Percentiles rank a stretch among this genome's conserved stretches.
Evolutionary conservation across 1,140 invertebrate species (phyloP).

Genomic region (Drosophila sechellia): DNA sequence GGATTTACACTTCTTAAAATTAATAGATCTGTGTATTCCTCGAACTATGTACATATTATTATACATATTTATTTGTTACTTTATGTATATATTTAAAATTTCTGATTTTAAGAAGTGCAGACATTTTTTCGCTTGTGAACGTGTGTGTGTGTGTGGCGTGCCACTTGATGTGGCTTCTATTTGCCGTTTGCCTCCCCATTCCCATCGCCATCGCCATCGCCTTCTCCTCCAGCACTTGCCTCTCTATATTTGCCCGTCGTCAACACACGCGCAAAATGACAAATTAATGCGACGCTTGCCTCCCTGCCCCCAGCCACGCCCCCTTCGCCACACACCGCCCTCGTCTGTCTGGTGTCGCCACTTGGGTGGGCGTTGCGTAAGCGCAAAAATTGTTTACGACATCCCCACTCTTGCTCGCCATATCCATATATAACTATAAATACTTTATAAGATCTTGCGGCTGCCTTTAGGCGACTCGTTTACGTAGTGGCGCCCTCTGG

Average conservation of each 20-base stretch:
- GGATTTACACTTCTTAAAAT: too few relatives aligned
- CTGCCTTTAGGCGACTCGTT: conserved; percentile 25
- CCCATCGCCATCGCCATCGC: neutral
- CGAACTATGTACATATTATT: too few relatives aligned
- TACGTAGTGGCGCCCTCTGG: conserved; percentile 4
- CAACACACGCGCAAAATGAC: conserved; percentile 72
- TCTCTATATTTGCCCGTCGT: conserved; percentile 44
- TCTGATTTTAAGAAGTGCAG: neutral
- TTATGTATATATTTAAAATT: too few relatives aligned
- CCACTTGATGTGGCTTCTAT: conserved; percentile 62
- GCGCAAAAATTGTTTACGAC: conserved; percentile 65
- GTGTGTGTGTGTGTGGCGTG: conserved; percentile 53
- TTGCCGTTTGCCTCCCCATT: conserved; percentile 11
- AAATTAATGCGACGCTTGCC: conserved; percentile 73
- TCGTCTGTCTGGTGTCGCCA: conserved; percentile 36
- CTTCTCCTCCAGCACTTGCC: neutral
- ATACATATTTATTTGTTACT: too few relatives aligned
- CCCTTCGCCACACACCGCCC: neutral
- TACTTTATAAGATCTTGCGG: conserved; percentile 49
- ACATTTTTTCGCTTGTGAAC: neutral
- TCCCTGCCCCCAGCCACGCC: conserved; percentile 19
- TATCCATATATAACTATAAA: conserved; percentile 33
- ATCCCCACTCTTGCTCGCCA: conserved; percentile 15
- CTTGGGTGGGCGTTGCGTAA: conserved; percentile 66
- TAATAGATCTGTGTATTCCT: too few relatives aligned